phyloP scores from a whole-genome alignment of 1,140 invertebrate genomes.

The Neodiprion pinetum region DNA sequence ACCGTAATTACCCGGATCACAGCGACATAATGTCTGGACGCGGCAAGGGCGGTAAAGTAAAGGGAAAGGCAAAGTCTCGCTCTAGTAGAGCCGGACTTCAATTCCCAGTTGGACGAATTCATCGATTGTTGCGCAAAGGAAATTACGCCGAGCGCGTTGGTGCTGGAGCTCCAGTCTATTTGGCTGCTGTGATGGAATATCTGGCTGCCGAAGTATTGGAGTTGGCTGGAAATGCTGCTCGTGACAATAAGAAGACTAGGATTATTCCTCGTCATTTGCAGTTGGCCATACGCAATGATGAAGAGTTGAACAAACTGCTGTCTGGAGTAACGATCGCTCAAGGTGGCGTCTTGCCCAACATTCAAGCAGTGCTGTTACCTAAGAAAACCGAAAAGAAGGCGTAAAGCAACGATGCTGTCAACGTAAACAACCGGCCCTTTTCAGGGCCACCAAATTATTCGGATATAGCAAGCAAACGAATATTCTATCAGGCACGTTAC shows the following conservation, averaged over 20 bases:
- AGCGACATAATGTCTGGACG: constrained; percentile 62
- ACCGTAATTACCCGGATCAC: constrained; percentile 18
- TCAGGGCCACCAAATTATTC: constrained; percentile 4
- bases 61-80: constrained; percentile 69
- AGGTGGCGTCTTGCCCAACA: constrained; percentile 82
- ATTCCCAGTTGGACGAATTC: constrained; percentile 76
- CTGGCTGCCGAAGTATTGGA: constrained; percentile 78
- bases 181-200: constrained; percentile 72
- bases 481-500: no score
- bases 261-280: constrained; percentile 85
- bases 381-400: constrained; percentile 58
- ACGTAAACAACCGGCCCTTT: not conserved
- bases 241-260: constrained; percentile 69
- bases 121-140: constrained; percentile 72
- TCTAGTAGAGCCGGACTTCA: constrained; percentile 73
- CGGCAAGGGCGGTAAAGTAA: constrained; percentile 70
- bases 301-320: constrained; percentile 83
- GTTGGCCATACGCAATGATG: constrained; percentile 85
- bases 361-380: constrained; percentile 68
- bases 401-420: not conserved
- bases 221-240: constrained; percentile 80
- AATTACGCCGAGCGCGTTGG: constrained; percentile 77
- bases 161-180: constrained; percentile 74
- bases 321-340: constrained; percentile 83
- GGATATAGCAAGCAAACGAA: not conserved